phyloP scores from a whole-genome alignment of 1,140 invertebrate genomes.

The Caerostris darwini region DNA sequence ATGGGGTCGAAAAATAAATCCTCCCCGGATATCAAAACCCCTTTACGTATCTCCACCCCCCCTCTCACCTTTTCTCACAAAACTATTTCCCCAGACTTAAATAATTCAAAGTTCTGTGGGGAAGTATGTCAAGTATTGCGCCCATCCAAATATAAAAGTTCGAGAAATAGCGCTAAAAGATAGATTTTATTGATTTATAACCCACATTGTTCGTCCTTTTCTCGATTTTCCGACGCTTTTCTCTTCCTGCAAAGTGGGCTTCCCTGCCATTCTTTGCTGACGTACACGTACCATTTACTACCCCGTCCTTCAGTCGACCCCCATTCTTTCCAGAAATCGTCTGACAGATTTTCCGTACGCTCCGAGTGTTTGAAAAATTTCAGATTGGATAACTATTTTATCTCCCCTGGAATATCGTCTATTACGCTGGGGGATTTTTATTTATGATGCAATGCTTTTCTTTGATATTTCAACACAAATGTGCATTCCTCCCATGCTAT shows the following conservation, averaged over 20 bases:
- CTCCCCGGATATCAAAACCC: background rate
- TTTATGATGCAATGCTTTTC: background rate
- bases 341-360: constrained; percentile 55
- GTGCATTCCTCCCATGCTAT: background rate
- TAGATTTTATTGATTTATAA: constrained; percentile 76
- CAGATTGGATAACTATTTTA: constrained; percentile 54
- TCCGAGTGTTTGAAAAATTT: constrained; percentile 62
- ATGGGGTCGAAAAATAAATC: constrained; percentile 34
- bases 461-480: background rate
- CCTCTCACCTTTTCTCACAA: background rate
- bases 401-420: constrained; percentile 25
- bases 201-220: constrained; percentile 66
- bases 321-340: constrained; percentile 54
- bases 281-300: constrained; percentile 63
- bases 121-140: constrained; percentile 74
- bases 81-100: constrained; percentile 69
- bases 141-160: constrained; percentile 63
- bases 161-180: constrained; percentile 62
- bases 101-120: constrained; percentile 58
- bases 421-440: constrained; percentile 35
- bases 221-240: constrained; percentile 36
- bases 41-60: background rate
- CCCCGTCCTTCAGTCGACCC: background rate
- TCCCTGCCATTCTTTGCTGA: constrained; percentile 19
- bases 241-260: background rate